Conservation (phyloP, 1,140 invertebrate genomes). For the Vanessa atalanta region DNA sequence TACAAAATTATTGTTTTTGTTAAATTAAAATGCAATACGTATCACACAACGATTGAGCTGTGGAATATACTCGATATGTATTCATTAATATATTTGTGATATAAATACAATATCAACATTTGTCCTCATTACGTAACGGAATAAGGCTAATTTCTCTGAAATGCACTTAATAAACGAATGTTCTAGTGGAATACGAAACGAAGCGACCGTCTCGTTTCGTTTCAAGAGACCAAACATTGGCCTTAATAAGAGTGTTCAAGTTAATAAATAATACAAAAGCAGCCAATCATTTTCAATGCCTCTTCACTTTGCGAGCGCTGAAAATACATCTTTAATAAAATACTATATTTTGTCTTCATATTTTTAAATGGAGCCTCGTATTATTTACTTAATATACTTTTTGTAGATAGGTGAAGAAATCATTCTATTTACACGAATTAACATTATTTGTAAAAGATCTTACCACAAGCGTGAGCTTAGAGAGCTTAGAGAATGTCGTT, state of each 20-base stretch:
- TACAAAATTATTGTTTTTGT: too few species aligned
- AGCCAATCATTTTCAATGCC: slow-evolving; percentile 19
- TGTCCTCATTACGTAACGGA: slow-evolving; percentile 11
- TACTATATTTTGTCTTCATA: not conserved
- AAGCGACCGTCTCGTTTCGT: slow-evolving; percentile 7
- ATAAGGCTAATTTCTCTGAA: slow-evolving; percentile 12
- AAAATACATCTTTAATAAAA: slow-evolving; percentile 2
- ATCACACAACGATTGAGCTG: too few species aligned
- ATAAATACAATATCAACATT: not conserved
- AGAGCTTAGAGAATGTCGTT: too few species aligned
- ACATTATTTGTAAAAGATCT: too few species aligned
- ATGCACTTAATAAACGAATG: slow-evolving; percentile 17
- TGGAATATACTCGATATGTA: too few species aligned
- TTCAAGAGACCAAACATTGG: slow-evolving; percentile 29
- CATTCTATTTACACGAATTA: too few species aligned
- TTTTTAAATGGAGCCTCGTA: not conserved
- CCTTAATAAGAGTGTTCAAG: slow-evolving; percentile 29
- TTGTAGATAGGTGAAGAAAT: too few species aligned
- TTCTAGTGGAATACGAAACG: slow-evolving; percentile 12
- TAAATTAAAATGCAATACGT: too few species aligned
- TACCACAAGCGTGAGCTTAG: too few species aligned
- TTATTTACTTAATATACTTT: too few species aligned
- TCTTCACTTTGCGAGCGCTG: not conserved
- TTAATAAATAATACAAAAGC: slow-evolving; percentile 23
- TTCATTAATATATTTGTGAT: too few species aligned